phyloP scores from a whole-genome alignment of 1,140 invertebrate species.

The Drosophila repletoides region DNA sequence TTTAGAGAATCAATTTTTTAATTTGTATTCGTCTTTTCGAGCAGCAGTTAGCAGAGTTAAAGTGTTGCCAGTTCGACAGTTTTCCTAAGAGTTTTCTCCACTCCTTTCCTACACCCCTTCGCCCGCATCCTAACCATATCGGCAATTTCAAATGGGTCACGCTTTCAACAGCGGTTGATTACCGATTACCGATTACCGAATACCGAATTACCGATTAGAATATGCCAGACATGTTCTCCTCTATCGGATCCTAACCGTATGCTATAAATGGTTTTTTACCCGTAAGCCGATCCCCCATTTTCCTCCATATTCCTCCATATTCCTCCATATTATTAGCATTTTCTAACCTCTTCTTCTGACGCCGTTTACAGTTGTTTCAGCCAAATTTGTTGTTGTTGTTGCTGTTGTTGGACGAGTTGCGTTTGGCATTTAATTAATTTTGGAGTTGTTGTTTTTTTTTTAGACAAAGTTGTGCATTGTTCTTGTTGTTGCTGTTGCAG shows the following conservation, averaged over 20 bases:
- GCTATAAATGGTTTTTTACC: not conserved
- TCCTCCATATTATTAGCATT: conserved; percentile 47
- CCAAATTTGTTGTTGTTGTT: conserved; percentile 10
- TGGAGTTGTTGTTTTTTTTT: conserved; percentile 44
- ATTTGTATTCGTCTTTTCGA: not conserved
- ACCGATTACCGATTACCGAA: too few species aligned
- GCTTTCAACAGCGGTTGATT: conserved; percentile 1
- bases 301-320: too few species aligned
- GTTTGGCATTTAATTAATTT: conserved; percentile 72
- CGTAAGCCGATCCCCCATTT: too few species aligned
- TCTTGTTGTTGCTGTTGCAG: not conserved
- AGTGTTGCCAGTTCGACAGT: not conserved
- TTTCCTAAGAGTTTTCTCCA: not conserved
- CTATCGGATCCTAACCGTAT: not conserved
- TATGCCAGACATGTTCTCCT: conserved; percentile 48
- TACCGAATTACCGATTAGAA: conserved; percentile 22
- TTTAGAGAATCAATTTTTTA: not conserved
- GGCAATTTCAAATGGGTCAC: conserved; percentile 72
- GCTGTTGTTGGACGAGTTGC: conserved; percentile 16
- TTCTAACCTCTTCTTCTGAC: conserved; percentile 25
- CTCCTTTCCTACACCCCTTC: not conserved
- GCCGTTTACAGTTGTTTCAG: conserved; percentile 33
- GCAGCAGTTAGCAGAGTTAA: not conserved
- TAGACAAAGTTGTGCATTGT: conserved; percentile 8
- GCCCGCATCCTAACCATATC: conserved; percentile 12